Evolutionary conservation across 2,797 vertebrate species (phyloP), one percentile per base, ranked within the genome.

Genomic region (Apodemus agrarius): DNA sequence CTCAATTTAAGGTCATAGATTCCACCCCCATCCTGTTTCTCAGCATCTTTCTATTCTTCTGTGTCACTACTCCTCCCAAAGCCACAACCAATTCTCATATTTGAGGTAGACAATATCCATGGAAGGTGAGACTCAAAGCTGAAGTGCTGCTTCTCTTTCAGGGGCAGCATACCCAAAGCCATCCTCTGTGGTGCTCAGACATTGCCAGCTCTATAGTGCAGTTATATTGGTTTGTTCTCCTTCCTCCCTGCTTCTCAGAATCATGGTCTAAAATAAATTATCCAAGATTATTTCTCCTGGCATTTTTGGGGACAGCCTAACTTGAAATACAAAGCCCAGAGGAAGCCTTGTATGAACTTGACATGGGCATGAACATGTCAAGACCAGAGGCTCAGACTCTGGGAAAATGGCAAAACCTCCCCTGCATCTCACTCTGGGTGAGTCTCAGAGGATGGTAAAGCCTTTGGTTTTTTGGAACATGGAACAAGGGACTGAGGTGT

Each of bases 221-320:
- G 24, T 6, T 92, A 43, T 69, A 3, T 26, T 90, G 43, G 37
- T 26, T 78, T 95, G 63, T 57, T 57, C 24, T 72, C 26, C 17
- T 84, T 54, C 49, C 37, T 76, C 79, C 63, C 43, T 92, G 46
- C 40, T 96, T 93, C 22, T 54, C 89, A n/a, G 52, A 88, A 52
- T 90, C 46, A 61, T 81, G 14, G 11, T 90, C 52, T 79, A 57
- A 74, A 63, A 24, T 82, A 75, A 93, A 57, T 92, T 63, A 84
- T 24, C 37, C 26, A 67, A 63, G 26, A 82, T 65, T 93, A 69
- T 52, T 40, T 57, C 26, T 13, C 84, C 54, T 46, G 40, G 72
- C 17, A 63, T 26, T 75, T 83, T 49, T 5, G 52, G 69, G 34
- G 24, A 90, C 57, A 94, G 67, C 79, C 16, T 69, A 93, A 90